phyloP scores from a whole-genome alignment of 2,113 vertebrate genomes.

The Percopsis transmontana region DNA sequence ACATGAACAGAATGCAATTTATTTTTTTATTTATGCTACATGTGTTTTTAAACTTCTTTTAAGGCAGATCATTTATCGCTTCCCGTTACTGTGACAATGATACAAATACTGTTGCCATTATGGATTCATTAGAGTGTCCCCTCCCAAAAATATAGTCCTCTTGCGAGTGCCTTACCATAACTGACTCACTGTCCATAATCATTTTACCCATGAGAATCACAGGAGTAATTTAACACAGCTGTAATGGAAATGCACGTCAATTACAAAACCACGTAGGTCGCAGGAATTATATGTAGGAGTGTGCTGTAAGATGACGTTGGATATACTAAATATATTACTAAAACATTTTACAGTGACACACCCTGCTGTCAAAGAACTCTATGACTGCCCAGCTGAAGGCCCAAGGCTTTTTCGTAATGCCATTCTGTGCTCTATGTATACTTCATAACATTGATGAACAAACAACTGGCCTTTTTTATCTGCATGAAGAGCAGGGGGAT shows the following conservation, averaged over 20 bases:
- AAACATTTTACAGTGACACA: constrained; percentile 32
- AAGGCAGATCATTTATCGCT: constrained; percentile 26
- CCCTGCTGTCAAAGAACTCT: constrained; percentile 42
- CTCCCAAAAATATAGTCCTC: constrained; percentile 49
- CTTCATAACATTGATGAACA: no score
- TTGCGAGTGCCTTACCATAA: constrained; percentile 51
- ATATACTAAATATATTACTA: constrained; percentile 25
- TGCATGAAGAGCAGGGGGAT: no score
- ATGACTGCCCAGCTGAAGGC: constrained; percentile 26
- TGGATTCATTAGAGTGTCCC: constrained; percentile 58
- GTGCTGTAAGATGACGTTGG: constrained; percentile 37
- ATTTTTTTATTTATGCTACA: no score
- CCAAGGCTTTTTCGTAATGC: constrained; percentile 1
- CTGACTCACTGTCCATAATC: constrained; percentile 63
- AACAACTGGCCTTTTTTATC: no score
- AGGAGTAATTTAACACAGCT: constrained; percentile 66
- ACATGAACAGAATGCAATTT: constrained; percentile 41
- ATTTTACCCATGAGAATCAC: constrained; percentile 57
- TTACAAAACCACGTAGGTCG: constrained; percentile 37
- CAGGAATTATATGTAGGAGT: constrained; percentile 40
- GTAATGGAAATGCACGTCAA: constrained; percentile 59
- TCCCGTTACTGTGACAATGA: constrained; percentile 36
- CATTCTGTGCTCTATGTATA: background rate
- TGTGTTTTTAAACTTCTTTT: constrained; percentile 10
- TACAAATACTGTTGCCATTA: constrained; percentile 60